Percentiles rank a stretch among this genome's conserved stretches.
phyloP scores from a whole-genome alignment of 2,797 vertebrate genomes.

The Bovichtus variegatus region DNA sequence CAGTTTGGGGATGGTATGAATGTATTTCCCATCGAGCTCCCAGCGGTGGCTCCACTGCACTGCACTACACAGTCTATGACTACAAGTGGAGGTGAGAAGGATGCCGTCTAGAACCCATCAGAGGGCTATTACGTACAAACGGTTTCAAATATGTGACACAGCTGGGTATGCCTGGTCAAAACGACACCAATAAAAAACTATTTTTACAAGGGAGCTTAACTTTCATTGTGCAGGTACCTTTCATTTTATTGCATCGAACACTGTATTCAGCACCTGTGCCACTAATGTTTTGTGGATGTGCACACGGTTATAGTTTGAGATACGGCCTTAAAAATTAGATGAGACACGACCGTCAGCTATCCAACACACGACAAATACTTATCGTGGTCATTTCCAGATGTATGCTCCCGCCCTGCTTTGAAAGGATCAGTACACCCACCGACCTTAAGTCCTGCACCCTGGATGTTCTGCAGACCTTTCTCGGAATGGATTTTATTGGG shows the following conservation, averaged over 20 bases:
- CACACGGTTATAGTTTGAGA: neutral
- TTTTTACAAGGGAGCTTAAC: slow-evolving; percentile 3
- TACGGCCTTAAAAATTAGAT: neutral
- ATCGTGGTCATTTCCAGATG: neutral
- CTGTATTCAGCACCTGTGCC: neutral
- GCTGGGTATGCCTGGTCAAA: neutral
- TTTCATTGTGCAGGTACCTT: neutral
- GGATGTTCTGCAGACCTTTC: neutral
- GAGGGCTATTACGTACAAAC: neutral
- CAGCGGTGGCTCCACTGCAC: slow-evolving; percentile 14
- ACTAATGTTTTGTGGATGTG: neutral
- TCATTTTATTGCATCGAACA: neutral
- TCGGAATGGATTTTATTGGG: neutral
- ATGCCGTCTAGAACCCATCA: neutral
- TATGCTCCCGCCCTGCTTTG: neutral
- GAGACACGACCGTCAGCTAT: neutral
- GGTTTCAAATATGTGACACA: slow-evolving; percentile 11
- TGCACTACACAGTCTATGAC: neutral
- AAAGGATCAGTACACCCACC: neutral
- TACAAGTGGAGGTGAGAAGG: neutral
- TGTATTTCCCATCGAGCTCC: neutral
- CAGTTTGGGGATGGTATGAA: too few species aligned
- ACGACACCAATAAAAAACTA: neutral
- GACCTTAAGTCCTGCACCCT: too few species aligned
- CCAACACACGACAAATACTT: neutral